A percentile compares a stretch with the other conserved stretches of the same genome.
Conservation (phyloP, 2,888 invertebrate genomes). For the Drosophila helvetica region DNA sequence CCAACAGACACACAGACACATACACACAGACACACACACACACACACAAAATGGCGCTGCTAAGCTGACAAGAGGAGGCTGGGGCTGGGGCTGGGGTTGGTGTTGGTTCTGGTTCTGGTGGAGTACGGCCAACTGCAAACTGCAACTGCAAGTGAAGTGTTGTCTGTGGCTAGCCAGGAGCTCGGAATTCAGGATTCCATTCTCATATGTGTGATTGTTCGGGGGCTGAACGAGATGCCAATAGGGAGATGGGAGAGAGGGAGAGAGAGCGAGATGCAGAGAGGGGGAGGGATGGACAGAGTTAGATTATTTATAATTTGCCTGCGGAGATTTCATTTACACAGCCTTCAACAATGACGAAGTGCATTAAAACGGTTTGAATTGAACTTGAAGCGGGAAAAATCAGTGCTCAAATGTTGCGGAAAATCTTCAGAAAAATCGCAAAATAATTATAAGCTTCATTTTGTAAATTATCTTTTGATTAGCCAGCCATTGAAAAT, state of each 20-base stretch:
- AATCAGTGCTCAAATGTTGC: too few species aligned
- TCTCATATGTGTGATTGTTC: slow-evolving; percentile 29
- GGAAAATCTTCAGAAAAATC: too few species aligned
- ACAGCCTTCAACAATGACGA: slow-evolving; percentile 17
- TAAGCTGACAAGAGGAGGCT: slow-evolving; percentile 56
- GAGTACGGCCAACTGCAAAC: slow-evolving; percentile 57
- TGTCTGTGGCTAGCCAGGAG: slow-evolving; percentile 68
- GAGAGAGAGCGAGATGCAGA: background rate
- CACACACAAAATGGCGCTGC: slow-evolving; percentile 71
- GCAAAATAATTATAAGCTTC: too few species aligned
- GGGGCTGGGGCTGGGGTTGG: too few species aligned
- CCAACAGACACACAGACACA: slow-evolving; percentile 31
- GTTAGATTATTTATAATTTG: slow-evolving; percentile 45
- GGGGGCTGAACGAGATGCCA: background rate
- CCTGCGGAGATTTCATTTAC: slow-evolving; percentile 43
- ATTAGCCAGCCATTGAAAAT: too few species aligned
- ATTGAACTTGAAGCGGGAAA: background rate
- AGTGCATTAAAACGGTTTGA: slow-evolving; percentile 37
- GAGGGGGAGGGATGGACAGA: background rate
- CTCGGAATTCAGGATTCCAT: slow-evolving; percentile 31
- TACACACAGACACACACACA: slow-evolving; percentile 34
- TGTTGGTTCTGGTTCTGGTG: background rate
- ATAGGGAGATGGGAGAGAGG: background rate
- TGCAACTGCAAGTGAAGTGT: slow-evolving; percentile 78
- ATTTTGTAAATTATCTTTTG: too few species aligned